Base-by-base conservation (phyloP, 30 jellyfish, hydroid and myxozoan genomes). In the Aurelia aurita complex sp. Pacific region DNA sequence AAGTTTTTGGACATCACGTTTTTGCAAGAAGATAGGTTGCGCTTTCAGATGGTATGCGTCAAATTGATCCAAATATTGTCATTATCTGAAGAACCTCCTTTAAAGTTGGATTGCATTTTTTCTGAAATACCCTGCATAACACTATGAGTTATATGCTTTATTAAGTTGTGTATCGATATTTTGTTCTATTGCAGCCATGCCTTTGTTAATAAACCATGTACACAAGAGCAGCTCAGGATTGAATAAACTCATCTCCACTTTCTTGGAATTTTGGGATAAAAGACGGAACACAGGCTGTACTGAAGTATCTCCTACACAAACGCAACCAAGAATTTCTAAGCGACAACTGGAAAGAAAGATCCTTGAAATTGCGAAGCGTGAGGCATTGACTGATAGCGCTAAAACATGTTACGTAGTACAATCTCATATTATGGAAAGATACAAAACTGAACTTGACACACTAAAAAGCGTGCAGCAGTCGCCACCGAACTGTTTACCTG, bases 191-290 rank as follows among this genome's bases (percentile, higher is more conserved):
- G 81, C 85, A 92, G 98, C 97, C 5, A 82, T 93, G 94, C 96
- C 91, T 14, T 64, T 79, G 52, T 77, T 93, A 46, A 76, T 93
- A 66, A 76, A 74, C 43, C 71, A 65, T 35, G 92, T 93, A 57
- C 98, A 93, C 79, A 91, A 91, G 18, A 88, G 73, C 74, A 60
- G 91, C 40, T 34, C 64, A 13, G 94, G 98, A 18, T 2, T 93
- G 83, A 83, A 77, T 74, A 84, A 80, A 80, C 89, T 93, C 60
- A 63, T 78, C 5, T 18, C 43, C 19, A 75, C 76, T 10, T 93
- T 93, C 54, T 67, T 74, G 60, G 89, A 72, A 52, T 55, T 79
- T 57, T 93, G 98, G 98, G 52, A 65, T 18, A 64, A 79, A 75
- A 32, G 63, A 6, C 64, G 87, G 19, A 52, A 79, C 50, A 74